A percentile compares a stretch with the other conserved stretches of the same genome.
These are phyloP conservation scores for Microcebus lehilahytsara DNA, from an alignment of 2,113 vertebrate species.

Conservation along the genomic window DNA sequence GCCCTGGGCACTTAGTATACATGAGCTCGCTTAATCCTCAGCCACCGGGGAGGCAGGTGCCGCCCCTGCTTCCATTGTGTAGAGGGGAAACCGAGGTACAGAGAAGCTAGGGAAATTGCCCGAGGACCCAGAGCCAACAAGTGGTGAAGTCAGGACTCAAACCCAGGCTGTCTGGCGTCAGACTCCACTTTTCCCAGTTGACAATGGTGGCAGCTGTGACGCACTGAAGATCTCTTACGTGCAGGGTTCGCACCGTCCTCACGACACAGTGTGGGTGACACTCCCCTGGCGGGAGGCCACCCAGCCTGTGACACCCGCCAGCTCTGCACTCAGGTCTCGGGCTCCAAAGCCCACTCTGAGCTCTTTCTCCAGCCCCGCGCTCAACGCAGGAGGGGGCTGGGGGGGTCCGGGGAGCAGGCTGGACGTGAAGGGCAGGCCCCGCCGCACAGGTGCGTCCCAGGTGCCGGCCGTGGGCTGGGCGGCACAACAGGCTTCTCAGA, in stretches of 20 bases:
- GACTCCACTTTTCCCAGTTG: neutral
- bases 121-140: neutral
- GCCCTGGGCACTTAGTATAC: neutral
- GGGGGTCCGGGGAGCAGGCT: neutral
- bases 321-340: neutral
- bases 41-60: neutral
- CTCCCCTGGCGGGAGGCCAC: neutral
- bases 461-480: neutral
- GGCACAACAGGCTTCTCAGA: conserved; percentile 29
- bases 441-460: neutral
- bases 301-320: too few species aligned
- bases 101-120: neutral
- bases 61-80: rapidly evolving
- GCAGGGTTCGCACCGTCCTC: rapidly evolving
- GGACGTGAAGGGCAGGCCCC: neutral
- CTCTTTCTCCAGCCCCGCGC: neutral
- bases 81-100: neutral
- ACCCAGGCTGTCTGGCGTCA: neutral
- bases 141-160: neutral
- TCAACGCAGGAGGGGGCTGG: neutral
- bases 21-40: neutral
- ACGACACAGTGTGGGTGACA: rapidly evolving
- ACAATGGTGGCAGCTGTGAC: rapidly evolving
- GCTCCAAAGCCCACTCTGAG: neutral
- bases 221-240: rapidly evolving